Evolutionary conservation across 1,140 invertebrate species (phyloP).

Genomic region (Nebria ingens): DNA sequence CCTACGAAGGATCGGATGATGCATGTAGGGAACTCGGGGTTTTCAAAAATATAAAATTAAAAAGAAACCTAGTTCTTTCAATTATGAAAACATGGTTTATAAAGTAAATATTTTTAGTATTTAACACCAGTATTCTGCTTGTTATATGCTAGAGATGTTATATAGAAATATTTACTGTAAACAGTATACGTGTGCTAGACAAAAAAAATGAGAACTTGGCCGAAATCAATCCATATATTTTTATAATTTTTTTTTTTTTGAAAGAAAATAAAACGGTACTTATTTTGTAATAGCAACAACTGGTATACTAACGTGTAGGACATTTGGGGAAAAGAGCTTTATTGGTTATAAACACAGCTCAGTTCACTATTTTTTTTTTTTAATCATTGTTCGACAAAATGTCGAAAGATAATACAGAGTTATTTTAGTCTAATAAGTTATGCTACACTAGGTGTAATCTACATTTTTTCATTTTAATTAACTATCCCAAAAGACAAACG

Average conservation of each 20-base stretch:
- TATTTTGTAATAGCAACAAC: no score
- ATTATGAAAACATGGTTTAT: no score
- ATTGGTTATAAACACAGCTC: neutral
- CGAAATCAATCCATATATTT: no score
- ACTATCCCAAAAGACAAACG: slow-evolving; percentile 7
- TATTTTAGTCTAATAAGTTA: slow-evolving; percentile 10
- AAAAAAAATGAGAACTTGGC: neutral
- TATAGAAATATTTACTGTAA: no score
- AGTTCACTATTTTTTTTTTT: slow-evolving; percentile 7
- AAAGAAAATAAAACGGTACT: no score
- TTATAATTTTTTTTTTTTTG: no score
- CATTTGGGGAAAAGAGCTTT: neutral
- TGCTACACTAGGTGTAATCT: slow-evolving; percentile 3
- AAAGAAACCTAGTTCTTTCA: no score
- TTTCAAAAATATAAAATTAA: no score
- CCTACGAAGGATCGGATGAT: neutral
- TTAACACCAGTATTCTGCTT: no score
- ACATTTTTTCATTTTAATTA: slow-evolving; percentile 2
- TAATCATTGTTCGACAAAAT: slow-evolving; percentile 9
- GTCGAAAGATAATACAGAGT: slow-evolving; percentile 10
- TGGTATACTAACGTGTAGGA: slow-evolving; percentile 2
- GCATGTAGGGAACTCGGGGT: no score
- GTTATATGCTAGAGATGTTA: no score
- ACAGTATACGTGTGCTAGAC: neutral
- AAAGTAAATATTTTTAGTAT: no score